Evolutionary conservation across 2,797 vertebrate genomes (phyloP), one percentile per base, ranked within the genome.

Genomic region (Orientallactaga sibirica): DNA sequence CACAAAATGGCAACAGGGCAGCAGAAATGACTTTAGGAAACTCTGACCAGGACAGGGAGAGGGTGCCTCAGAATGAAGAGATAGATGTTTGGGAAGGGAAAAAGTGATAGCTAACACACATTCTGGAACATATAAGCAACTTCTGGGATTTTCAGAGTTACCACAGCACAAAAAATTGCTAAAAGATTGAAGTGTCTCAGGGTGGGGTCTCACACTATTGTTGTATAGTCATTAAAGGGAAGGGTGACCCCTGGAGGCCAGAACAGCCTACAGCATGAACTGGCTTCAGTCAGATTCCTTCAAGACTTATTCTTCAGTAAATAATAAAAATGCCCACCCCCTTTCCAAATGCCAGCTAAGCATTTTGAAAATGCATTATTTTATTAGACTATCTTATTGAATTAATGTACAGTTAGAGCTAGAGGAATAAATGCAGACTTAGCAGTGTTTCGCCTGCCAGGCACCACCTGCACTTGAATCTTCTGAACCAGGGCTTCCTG

Each of bases 211-310:
- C 89, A 16, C 70, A 91, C 85, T 94, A 90, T 95, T 95, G 89
- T 95, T 79, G 16, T 80, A 41, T 19, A 91, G 88, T 97, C 96
- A 92, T 96, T 96, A 96, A 97, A 97, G 97, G 94, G 96, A 97
- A 97, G 96, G 86, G 96, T 91, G 97, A 97, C 97, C 97, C 96
- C 97, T 97, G 96, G 96, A 97, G 97, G 97, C 96, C 90, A 92
- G 88, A 94, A 71, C 74, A 88, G 93, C 86, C 96, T 95, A 97
- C 93, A 96, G 86, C 96, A 55, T 24, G 10, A 48, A 41, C 88
- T 85, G 73, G 14, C 74, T 94, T 84, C 20, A n/a, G 67, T 71
- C 74, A 58, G 22, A 33, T 95, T 91, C 70, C 78, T 93, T 80
- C 62, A 86, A 75, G 73, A 95, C 85, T 83, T 83, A 73, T 91